Base-by-base conservation (phyloP, 2,113 vertebrate genomes). In the Cebus imitator region DNA sequence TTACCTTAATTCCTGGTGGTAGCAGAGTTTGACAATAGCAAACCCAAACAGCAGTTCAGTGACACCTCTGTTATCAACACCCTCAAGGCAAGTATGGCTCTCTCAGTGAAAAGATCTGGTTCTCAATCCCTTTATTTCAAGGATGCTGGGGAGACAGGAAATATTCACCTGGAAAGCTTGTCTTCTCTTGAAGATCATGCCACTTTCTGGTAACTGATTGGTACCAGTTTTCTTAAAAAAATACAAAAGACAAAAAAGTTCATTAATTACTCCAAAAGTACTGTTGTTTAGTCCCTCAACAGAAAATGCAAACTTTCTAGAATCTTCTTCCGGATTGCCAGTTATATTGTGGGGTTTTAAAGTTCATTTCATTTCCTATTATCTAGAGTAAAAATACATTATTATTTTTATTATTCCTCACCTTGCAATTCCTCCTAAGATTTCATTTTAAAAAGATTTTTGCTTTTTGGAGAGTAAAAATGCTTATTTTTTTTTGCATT, bases 381-480 rank as follows among this genome's bases (percentile, higher is more conserved):
- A 8, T 79, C 87, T 90, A 94, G 94, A 64, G 73, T 68, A 91
- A 91, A 91, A 90, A 91, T 50, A 96, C 81, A 88, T 91, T 11
- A 66, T 40, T 48, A 40, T 64, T 86, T 90, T 88, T 43, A 79
- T 75, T 85, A 87, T 37, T 80, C 45, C 8, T 70, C 72, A 61
- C 55, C 90, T 95, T 90, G 18, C 90, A 85, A 85, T 79, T 92
- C 86, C 95, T 94, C 58, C 20, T 80, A 87, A 96, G 50, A 88
- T 84, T 87, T 37, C 30, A 82, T 93, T 93, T 93, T 66, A 57
- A 94, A 92, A 97, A 97, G 21, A 27, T 70, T 37, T 84, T 79
- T 55, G n/a, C 43, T 68, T 55, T 80, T 70, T 57, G 45, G 70
- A 95, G 73, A 75, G 70, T 20, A 84, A 95, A 92, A 94, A 82